Evolutionary conservation across 2,113 vertebrate species (phyloP).

Genomic region (Bos javanicus): DNA sequence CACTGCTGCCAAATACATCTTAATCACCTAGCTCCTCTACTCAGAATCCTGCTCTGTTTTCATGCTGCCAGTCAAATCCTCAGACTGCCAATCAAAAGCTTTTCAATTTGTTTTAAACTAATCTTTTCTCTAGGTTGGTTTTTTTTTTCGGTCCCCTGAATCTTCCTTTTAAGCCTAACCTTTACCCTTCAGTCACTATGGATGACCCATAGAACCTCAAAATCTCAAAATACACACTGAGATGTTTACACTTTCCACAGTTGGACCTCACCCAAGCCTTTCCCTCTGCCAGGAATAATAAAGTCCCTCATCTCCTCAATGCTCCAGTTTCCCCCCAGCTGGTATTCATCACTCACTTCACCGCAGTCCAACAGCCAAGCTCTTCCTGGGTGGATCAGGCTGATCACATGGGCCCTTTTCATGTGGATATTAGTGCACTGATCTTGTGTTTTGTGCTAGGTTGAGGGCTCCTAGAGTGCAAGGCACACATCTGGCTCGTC

Average conservation of each 20-base stretch:
- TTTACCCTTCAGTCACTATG: background rate
- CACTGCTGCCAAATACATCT: background rate
- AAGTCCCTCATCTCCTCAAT: background rate
- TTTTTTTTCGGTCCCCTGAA: background rate
- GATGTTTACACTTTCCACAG: background rate
- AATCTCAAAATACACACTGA: background rate
- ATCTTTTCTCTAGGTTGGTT: background rate
- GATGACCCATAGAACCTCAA: background rate
- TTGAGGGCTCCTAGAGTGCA: background rate
- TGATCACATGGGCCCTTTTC: background rate
- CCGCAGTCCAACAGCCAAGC: background rate
- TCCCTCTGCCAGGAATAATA: background rate
- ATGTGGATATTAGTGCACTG: background rate
- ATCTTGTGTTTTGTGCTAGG: background rate
- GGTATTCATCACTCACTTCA: background rate
- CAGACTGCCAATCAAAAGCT: background rate
- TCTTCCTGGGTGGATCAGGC: background rate
- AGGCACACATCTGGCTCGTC: background rate
- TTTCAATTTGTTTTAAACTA: background rate
- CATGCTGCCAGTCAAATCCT: background rate
- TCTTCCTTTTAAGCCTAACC: conserved; percentile 2
- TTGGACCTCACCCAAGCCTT: background rate
- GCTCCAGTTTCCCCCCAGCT: background rate
- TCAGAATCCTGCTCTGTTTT: background rate
- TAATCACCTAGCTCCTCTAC: background rate